phyloP scores from a whole-genome alignment of 1,140 invertebrate genomes.

The Diuraphis noxia region DNA sequence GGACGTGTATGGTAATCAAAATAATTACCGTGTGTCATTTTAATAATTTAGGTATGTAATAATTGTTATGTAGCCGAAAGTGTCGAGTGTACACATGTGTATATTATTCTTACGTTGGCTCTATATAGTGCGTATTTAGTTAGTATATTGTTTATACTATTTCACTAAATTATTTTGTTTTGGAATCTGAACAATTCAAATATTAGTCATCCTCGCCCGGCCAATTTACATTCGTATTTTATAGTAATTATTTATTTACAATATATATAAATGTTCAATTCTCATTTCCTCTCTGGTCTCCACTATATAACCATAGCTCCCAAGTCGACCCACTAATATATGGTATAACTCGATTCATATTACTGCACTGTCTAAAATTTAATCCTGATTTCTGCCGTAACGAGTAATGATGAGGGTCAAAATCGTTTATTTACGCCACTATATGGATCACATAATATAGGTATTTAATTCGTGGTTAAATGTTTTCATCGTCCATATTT shows the following conservation, averaged over 20 bases:
- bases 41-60: background rate
- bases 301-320: background rate
- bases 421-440: background rate
- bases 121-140: too few relatives aligned
- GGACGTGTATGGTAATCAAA: background rate
- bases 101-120: background rate
- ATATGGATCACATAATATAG: background rate
- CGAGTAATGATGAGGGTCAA: background rate
- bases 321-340: background rate
- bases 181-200: too few relatives aligned
- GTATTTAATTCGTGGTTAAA: background rate
- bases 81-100: background rate
- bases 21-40: background rate
- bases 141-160: too few relatives aligned
- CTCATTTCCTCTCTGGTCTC: background rate
- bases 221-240: too few relatives aligned
- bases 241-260: too few relatives aligned
- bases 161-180: too few relatives aligned
- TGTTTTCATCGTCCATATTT: background rate
- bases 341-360: background rate
- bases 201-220: too few relatives aligned
- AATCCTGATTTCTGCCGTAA: background rate
- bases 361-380: background rate
- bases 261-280: too few relatives aligned
- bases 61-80: too few relatives aligned